Conservation (phyloP, 2,797 vertebrate species). For the Sternotherus odoratus region DNA sequence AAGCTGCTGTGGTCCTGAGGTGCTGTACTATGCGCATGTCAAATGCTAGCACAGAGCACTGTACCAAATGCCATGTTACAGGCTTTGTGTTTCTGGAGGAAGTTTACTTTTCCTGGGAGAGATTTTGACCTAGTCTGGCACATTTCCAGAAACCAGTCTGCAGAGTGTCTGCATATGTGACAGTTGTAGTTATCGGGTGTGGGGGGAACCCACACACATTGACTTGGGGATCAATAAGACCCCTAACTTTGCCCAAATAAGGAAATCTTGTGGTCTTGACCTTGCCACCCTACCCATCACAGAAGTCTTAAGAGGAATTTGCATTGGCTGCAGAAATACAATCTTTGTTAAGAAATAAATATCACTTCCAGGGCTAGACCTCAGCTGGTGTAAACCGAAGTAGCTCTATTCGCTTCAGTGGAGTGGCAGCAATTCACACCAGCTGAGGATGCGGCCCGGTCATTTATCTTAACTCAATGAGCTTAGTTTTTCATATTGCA, state of each 20-base stretch:
- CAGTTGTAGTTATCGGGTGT: slow-evolving; percentile 12
- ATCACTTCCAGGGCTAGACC: not conserved
- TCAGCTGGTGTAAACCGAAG: not conserved
- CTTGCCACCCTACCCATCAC: not conserved
- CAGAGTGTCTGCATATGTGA: slow-evolving; percentile 24
- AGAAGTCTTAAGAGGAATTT: not conserved
- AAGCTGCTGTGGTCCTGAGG: not conserved
- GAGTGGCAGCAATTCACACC: no score
- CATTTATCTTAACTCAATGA: not conserved
- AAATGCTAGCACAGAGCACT: not conserved
- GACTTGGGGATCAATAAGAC: slow-evolving; percentile 28
- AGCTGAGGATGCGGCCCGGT: no score
- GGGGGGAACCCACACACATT: not conserved
- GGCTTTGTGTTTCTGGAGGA: no score
- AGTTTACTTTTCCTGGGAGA: not conserved
- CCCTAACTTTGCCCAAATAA: slow-evolving; percentile 29
- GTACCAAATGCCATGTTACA: not conserved
- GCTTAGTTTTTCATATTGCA: no score
- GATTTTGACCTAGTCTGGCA: slow-evolving; percentile 29
- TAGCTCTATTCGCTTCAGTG: not conserved
- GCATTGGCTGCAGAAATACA: not conserved
- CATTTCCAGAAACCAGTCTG: slow-evolving; percentile 26
- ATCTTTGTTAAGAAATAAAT: not conserved
- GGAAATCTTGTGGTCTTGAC: not conserved
- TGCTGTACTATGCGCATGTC: not conserved